Conservation (phyloP, 1,140 invertebrate species). For the Galendromus occidentalis region DNA sequence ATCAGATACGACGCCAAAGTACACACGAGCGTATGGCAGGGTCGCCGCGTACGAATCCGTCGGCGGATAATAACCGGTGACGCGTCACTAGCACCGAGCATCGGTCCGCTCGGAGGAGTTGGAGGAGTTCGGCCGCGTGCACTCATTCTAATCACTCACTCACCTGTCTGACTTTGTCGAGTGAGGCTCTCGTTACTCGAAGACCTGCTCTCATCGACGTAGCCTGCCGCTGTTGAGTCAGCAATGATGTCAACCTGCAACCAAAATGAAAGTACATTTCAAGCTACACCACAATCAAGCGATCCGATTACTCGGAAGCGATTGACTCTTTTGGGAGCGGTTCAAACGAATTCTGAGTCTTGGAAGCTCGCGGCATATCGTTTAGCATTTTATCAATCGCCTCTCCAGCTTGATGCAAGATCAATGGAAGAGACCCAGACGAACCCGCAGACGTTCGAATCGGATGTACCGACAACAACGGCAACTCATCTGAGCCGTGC, state of each 20-base stretch:
- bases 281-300: neutral
- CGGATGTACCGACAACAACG: neutral
- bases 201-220: neutral
- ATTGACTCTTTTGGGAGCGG: neutral
- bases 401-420: neutral
- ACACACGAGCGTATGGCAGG: neutral
- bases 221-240: neutral
- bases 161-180: neutral
- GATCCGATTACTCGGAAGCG: neutral
- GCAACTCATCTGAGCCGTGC: neutral
- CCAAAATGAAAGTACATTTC: neutral
- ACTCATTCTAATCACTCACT: neutral
- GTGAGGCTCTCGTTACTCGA: neutral
- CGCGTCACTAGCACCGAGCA: neutral
- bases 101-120: neutral
- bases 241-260: neutral
- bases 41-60: neutral
- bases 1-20: neutral
- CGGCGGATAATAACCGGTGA: neutral
- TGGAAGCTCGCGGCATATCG: neutral
- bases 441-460: too few relatives aligned
- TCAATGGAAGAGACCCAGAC: too few relatives aligned
- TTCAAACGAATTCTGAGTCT: neutral
- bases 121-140: neutral
- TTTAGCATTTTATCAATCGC: neutral